Conservation (phyloP, 2,113 vertebrate species). For the Ornithorhynchus anatinus region DNA sequence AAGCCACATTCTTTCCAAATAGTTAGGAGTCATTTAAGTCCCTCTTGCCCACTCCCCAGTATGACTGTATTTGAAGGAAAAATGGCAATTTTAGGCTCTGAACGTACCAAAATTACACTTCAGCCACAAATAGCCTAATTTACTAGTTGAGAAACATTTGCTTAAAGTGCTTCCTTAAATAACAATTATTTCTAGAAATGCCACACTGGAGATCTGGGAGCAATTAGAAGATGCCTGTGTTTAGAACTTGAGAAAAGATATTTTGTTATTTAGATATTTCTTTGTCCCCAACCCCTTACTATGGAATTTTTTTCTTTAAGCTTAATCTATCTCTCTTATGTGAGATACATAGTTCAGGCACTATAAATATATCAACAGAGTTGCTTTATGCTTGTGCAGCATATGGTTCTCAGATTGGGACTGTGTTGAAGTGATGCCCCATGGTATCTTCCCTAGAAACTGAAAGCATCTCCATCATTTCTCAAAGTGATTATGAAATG, state of each 20-base stretch:
- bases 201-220: neutral
- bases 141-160: neutral
- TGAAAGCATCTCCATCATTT: neutral
- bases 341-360: neutral
- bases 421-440: neutral
- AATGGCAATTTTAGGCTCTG: neutral
- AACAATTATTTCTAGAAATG: neutral
- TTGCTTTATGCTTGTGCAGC: neutral
- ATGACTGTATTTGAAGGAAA: neutral
- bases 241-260: neutral
- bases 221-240: neutral
- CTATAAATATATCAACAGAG: neutral
- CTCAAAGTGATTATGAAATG: too few species aligned
- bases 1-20: neutral
- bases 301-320: neutral
- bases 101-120: neutral
- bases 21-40: slow-evolving; percentile 11
- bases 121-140: neutral
- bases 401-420: neutral
- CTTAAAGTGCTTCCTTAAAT: neutral
- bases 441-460: neutral
- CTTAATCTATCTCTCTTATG: neutral
- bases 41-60: neutral
- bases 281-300: neutral
- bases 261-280: neutral